Conservation (phyloP, 2,797 vertebrate genomes). For the Phalanger gymnotis region DNA sequence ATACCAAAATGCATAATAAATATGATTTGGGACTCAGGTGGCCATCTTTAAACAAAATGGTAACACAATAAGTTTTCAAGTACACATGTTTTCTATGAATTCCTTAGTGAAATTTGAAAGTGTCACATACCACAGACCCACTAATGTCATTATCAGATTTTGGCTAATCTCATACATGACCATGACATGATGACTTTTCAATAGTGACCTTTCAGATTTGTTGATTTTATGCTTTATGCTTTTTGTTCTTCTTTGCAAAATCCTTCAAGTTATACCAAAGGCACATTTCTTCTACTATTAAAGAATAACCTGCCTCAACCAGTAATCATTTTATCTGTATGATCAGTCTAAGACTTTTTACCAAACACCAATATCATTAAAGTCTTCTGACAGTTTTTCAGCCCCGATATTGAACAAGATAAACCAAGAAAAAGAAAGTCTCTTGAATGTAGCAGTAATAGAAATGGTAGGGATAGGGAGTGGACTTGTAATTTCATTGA, state of each 20-base stretch:
- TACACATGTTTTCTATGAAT: background rate
- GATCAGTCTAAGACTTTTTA: background rate
- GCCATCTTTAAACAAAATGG: background rate
- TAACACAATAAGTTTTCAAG: background rate
- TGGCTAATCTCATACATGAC: background rate
- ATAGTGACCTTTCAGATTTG: background rate
- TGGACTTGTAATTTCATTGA: background rate
- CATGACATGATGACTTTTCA: background rate
- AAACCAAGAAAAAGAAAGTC: background rate
- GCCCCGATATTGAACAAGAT: background rate
- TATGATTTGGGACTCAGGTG: background rate
- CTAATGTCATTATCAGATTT: background rate
- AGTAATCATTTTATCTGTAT: background rate
- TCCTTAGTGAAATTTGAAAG: background rate
- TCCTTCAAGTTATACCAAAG: background rate
- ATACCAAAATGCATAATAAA: background rate
- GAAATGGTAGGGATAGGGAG: background rate
- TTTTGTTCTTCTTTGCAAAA: background rate
- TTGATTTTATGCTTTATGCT: background rate
- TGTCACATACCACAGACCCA: background rate
- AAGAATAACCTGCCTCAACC: background rate
- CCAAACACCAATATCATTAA: background rate
- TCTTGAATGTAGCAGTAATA: background rate
- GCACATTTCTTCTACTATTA: background rate
- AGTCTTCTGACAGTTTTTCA: background rate